A percentile compares a stretch with the other conserved stretches of the same genome.
Evolutionary conservation across 2,888 invertebrate genomes (phyloP).

Genomic region (Sminthurides aquaticus): DNA sequence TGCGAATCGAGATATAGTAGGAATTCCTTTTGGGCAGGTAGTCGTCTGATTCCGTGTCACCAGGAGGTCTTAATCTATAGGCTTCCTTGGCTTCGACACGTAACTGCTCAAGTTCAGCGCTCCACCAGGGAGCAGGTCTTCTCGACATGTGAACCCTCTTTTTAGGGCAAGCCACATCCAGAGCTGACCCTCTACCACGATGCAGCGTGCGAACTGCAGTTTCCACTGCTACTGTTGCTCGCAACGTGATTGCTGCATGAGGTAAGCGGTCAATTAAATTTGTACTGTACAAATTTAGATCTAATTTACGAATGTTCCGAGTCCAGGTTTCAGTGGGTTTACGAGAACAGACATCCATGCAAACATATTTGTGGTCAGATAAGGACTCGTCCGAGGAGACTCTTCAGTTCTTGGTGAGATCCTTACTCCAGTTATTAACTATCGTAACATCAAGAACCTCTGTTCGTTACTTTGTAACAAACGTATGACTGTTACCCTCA

Average conservation of each 20-base stretch:
- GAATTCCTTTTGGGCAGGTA: neutral
- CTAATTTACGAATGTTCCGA: too few species aligned
- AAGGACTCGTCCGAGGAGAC: neutral
- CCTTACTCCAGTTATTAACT: neutral
- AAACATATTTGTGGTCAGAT: neutral
- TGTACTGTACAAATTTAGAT: too few species aligned
- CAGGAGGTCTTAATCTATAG: neutral
- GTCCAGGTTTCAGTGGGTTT: neutral
- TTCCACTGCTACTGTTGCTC: neutral
- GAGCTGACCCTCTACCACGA: neutral
- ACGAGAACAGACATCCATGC: neutral
- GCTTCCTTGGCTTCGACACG: neutral
- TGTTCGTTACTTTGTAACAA: neutral
- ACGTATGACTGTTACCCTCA: neutral
- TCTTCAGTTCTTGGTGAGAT: neutral
- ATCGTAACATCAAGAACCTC: constrained; percentile 6
- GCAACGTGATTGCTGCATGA: too few species aligned
- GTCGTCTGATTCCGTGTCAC: neutral
- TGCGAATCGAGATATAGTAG: neutral
- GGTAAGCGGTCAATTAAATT: too few species aligned
- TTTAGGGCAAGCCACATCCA: neutral
- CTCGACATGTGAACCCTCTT: neutral
- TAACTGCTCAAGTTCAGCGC: neutral
- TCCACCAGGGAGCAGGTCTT: neutral
- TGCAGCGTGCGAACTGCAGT: neutral